Evolutionary conservation across 2,113 vertebrate genomes (phyloP).

Genomic region (Plecotus auritus): DNA sequence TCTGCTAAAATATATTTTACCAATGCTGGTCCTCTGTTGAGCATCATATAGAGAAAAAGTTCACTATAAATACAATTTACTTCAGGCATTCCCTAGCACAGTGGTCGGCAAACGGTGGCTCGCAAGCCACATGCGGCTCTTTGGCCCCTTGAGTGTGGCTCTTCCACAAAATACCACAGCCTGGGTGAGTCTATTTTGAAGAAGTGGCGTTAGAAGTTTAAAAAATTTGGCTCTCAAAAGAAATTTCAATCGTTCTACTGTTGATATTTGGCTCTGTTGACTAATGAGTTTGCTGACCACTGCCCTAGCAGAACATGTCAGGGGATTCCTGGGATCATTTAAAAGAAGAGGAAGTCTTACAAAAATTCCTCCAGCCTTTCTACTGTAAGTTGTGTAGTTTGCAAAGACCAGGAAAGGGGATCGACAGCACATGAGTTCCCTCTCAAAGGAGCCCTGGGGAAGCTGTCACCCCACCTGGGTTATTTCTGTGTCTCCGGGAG

Average conservation of each 20-base stretch:
- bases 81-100: neutral
- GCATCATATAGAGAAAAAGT: neutral
- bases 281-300: no score
- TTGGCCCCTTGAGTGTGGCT: no score
- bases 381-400: neutral
- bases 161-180: no score
- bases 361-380: neutral
- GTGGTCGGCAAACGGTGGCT: no score
- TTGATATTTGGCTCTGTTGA: no score
- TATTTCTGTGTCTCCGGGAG: neutral
- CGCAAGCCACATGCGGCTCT: no score
- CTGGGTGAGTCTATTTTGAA: no score
- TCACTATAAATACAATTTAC: neutral
- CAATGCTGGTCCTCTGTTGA: neutral
- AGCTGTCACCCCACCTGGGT: neutral
- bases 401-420: neutral
- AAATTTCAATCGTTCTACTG: no score
- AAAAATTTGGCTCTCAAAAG: no score
- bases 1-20: neutral
- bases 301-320: neutral
- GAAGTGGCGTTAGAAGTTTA: no score
- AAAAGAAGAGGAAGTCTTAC: neutral
- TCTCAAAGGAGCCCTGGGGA: neutral
- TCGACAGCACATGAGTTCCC: neutral
- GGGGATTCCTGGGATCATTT: neutral